Percentiles rank a stretch among this genome's conserved stretches.
Evolutionary conservation across 2,888 invertebrate species (phyloP).

Genomic region (Thera britannica): DNA sequence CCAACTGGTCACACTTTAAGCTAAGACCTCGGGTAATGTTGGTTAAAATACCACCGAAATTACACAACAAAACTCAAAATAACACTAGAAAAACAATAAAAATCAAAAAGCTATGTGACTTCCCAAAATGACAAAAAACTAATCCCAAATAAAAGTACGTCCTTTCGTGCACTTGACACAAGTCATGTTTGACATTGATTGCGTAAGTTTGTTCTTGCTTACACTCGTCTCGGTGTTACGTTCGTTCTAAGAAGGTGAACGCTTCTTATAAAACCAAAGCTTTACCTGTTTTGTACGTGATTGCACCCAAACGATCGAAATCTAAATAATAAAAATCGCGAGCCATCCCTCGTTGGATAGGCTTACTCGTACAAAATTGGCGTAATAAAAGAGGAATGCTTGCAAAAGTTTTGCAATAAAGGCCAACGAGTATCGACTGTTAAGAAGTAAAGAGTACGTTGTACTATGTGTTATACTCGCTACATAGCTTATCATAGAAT

Average conservation of each 20-base stretch:
- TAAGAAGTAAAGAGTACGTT: slow-evolving; percentile 81
- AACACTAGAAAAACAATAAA: no score
- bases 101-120: no score
- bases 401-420: slow-evolving; percentile 84
- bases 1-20: no score
- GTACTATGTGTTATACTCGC: slow-evolving; percentile 40
- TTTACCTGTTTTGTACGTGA: slow-evolving; percentile 5
- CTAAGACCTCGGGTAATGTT: no score
- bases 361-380: slow-evolving; percentile 83
- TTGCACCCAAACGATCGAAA: slow-evolving; percentile 66
- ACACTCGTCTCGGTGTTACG: neutral
- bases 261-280: slow-evolving; percentile 1
- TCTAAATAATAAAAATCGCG: slow-evolving; percentile 82
- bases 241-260: neutral
- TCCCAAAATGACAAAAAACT: no score
- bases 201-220: no score
- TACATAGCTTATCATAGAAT: slow-evolving; percentile 17
- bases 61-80: no score
- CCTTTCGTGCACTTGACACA: no score
- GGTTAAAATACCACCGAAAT: no score
- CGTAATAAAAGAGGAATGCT: slow-evolving; percentile 84
- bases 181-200: no score
- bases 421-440: slow-evolving; percentile 82
- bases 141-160: no score
- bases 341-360: slow-evolving; percentile 69